Percentiles rank a stretch among this genome's conserved stretches.
Conservation (phyloP, 2,797 vertebrate genomes). For the Sebastes baramenuke region DNA sequence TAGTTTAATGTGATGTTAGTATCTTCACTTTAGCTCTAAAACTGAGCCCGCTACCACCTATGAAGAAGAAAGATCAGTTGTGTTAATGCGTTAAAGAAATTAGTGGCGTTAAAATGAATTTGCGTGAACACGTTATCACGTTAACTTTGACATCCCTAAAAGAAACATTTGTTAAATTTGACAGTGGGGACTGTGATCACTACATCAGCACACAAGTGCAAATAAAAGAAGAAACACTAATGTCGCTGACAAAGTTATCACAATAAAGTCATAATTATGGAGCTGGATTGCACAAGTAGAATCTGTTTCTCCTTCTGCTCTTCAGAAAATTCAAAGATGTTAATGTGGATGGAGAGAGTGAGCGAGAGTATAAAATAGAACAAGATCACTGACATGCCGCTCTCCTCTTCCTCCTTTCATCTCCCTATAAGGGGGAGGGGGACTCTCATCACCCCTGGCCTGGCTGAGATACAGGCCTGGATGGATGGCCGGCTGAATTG, state of each 20-base stretch:
- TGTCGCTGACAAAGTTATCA: neutral
- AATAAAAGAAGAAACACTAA: neutral
- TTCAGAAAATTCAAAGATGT: neutral
- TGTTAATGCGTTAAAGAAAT: too few relatives aligned
- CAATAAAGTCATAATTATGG: neutral
- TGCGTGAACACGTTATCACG: too few relatives aligned
- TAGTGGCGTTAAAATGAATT: too few relatives aligned
- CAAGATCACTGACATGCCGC: slow-evolving; percentile 18
- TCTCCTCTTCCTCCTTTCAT: slow-evolving; percentile 35
- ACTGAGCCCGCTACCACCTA: too few relatives aligned
- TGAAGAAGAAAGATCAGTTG: too few relatives aligned
- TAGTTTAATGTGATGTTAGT: too few relatives aligned
- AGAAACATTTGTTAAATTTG: neutral
- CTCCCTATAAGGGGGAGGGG: neutral
- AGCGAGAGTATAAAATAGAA: slow-evolving; percentile 18
- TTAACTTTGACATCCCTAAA: too few relatives aligned
- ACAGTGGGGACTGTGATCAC: too few relatives aligned
- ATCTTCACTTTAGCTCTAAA: too few relatives aligned
- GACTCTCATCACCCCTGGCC: slow-evolving; percentile 30
- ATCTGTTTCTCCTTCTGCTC: neutral
- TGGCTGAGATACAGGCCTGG: slow-evolving; percentile 25
- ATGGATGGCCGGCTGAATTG: slow-evolving; percentile 37
- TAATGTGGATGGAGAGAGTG: neutral
- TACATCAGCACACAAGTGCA: neutral
- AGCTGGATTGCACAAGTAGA: neutral